These are phyloP conservation scores for Plotosus lineatus DNA, from an alignment of 2,113 vertebrate genomes.

Conservation along the genomic window DNA sequence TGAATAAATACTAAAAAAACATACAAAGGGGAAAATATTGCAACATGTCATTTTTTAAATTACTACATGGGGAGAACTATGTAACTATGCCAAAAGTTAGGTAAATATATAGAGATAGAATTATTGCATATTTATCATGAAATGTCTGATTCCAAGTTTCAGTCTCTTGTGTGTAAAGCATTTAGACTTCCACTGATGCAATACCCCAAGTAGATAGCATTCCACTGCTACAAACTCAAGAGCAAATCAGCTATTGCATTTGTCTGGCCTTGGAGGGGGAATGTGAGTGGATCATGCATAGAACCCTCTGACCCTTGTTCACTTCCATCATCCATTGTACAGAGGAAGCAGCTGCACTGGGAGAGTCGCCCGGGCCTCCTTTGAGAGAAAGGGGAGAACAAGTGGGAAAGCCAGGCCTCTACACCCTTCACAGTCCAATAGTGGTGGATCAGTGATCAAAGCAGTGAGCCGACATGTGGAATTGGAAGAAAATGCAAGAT, in stretches of 20 bases:
- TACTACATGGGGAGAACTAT: neutral
- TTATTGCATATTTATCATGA: slow-evolving; percentile 26
- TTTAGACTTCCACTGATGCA: slow-evolving; percentile 36
- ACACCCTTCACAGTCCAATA: slow-evolving; percentile 43
- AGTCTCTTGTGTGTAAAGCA: slow-evolving; percentile 26
- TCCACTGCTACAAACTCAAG: slow-evolving; percentile 15
- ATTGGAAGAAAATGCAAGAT: slow-evolving; percentile 14
- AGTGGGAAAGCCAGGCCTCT: slow-evolving; percentile 30
- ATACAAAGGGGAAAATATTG: neutral
- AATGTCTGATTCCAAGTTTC: slow-evolving; percentile 27
- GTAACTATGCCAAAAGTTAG: slow-evolving; percentile 6
- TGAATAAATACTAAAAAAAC: neutral
- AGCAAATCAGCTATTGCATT: slow-evolving; percentile 28
- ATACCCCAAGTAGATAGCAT: slow-evolving; percentile 39
- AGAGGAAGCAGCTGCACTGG: slow-evolving; percentile 51
- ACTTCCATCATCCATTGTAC: slow-evolving; percentile 48
- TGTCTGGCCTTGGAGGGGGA: slow-evolving; percentile 22
- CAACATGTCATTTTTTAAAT: neutral
- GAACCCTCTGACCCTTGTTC: slow-evolving; percentile 49
- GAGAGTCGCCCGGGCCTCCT: slow-evolving; percentile 37
- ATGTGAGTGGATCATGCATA: slow-evolving; percentile 27
- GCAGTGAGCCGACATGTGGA: slow-evolving; percentile 34
- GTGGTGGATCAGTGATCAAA: slow-evolving; percentile 43
- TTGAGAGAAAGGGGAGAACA: neutral
- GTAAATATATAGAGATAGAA: slow-evolving; percentile 26